Evolutionary conservation across 2,888 invertebrate genomes (phyloP).

Genomic region (Fragum sueziense): DNA sequence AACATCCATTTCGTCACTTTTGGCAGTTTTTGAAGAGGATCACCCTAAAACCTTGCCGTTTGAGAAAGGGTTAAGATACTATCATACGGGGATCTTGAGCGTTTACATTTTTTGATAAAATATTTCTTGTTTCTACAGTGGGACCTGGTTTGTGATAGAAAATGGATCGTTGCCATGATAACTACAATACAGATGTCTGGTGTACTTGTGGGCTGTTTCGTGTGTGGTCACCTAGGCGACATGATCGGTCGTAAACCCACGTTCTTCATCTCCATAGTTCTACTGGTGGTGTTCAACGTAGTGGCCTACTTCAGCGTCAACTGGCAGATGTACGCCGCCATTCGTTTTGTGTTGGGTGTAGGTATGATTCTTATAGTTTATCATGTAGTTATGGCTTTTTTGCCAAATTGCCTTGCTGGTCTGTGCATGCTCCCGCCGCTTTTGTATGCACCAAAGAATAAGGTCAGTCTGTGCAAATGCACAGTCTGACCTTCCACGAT

Average conservation of each 20-base stretch:
- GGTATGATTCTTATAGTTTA: constrained; percentile 12
- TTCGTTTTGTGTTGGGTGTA: constrained; percentile 63
- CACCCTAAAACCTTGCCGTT: no score
- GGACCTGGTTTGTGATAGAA: constrained; percentile 62
- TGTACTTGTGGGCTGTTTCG: constrained; percentile 62
- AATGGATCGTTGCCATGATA: constrained; percentile 61
- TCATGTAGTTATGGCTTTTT: no score
- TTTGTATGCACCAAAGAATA: no score
- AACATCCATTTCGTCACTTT: no score
- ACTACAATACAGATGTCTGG: constrained; percentile 69
- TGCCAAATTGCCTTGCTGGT: no score
- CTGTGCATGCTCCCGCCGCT: no score
- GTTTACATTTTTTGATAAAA: no score
- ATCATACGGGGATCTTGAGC: no score
- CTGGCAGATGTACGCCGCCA: constrained; percentile 69
- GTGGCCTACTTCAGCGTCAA: constrained; percentile 62
- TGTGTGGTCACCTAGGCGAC: constrained; percentile 64
- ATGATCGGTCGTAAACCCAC: constrained; percentile 66
- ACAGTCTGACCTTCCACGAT: no score
- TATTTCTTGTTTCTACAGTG: constrained; percentile 54
- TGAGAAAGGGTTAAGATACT: no score
- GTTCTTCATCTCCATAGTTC: constrained; percentile 47
- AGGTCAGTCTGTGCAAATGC: no score
- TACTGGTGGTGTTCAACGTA: constrained; percentile 56
- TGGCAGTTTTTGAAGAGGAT: no score